phyloP scores from a whole-genome alignment of 2,888 invertebrate genomes.

The Epicampocera succincta region DNA sequence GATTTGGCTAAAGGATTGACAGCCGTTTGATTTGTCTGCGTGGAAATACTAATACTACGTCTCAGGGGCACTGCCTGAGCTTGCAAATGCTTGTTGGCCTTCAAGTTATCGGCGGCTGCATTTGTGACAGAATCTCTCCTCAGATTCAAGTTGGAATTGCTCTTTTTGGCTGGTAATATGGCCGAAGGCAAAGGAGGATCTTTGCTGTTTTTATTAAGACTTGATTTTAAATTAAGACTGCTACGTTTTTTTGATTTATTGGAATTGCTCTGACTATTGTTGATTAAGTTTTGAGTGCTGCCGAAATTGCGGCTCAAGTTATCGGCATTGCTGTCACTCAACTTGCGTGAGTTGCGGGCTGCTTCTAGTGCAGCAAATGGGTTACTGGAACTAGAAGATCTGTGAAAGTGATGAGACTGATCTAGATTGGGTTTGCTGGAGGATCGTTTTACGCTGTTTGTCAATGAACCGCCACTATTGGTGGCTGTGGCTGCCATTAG shows the following conservation, averaged over 20 bases:
- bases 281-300: slow-evolving; percentile 81
- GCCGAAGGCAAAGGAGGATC: slow-evolving; percentile 74
- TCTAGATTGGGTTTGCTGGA: slow-evolving; percentile 76
- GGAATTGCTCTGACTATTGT: slow-evolving; percentile 79
- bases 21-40: slow-evolving; percentile 70
- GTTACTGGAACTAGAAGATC: slow-evolving; percentile 79
- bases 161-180: slow-evolving; percentile 73
- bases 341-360: slow-evolving; percentile 75
- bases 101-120: slow-evolving; percentile 58
- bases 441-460: slow-evolving; percentile 76
- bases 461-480: slow-evolving; percentile 47
- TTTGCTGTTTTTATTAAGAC: slow-evolving; percentile 74
- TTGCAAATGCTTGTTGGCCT: slow-evolving; percentile 63
- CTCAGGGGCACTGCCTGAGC: slow-evolving; percentile 57
- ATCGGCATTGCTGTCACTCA: slow-evolving; percentile 74
- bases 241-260: slow-evolving; percentile 81
- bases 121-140: slow-evolving; percentile 76
- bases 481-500: slow-evolving; percentile 20
- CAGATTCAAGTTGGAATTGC: slow-evolving; percentile 80
- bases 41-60: slow-evolving; percentile 68
- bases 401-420: slow-evolving; percentile 71
- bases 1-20: slow-evolving; percentile 66
- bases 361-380: slow-evolving; percentile 73
- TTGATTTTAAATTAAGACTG: slow-evolving; percentile 80
- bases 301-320: slow-evolving; percentile 80